phyloP scores from a whole-genome alignment of 2,113 vertebrate genomes.

The Phyllostomus discolor region DNA sequence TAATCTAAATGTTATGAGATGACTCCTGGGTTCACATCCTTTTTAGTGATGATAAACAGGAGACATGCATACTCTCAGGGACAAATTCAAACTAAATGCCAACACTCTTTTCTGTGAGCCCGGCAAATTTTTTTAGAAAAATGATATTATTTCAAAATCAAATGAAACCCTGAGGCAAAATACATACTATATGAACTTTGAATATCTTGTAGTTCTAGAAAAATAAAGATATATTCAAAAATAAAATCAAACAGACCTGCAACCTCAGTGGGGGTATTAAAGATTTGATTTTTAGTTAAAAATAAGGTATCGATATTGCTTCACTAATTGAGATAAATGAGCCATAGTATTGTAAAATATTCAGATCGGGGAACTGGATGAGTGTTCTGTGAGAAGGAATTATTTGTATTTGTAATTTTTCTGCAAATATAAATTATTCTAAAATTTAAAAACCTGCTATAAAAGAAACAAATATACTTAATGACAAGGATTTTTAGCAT shows the following conservation, averaged over 20 bases:
- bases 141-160: neutral
- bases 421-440: neutral
- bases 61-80: conserved; percentile 18
- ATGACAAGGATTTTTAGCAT: neutral
- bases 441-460: neutral
- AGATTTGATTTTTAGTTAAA: too few species aligned
- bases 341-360: neutral
- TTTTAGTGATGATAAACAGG: conserved; percentile 31
- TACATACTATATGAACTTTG: neutral
- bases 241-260: neutral
- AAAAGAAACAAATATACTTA: neutral
- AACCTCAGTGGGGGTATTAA: neutral
- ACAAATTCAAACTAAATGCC: conserved; percentile 29
- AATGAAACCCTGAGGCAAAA: neutral
- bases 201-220: neutral
- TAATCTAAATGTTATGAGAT: conserved; percentile 65
- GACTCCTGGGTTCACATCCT: conserved; percentile 4
- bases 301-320: neutral
- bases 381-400: neutral
- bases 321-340: neutral
- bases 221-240: neutral
- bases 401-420: neutral
- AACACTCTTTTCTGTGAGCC: neutral
- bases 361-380: neutral
- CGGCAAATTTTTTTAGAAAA: neutral